Percentiles rank a stretch among this genome's conserved stretches.
Evolutionary conservation across 92 coral and sea anemone genomes (phyloP).

Genomic region (Parazoanthus darwini): DNA sequence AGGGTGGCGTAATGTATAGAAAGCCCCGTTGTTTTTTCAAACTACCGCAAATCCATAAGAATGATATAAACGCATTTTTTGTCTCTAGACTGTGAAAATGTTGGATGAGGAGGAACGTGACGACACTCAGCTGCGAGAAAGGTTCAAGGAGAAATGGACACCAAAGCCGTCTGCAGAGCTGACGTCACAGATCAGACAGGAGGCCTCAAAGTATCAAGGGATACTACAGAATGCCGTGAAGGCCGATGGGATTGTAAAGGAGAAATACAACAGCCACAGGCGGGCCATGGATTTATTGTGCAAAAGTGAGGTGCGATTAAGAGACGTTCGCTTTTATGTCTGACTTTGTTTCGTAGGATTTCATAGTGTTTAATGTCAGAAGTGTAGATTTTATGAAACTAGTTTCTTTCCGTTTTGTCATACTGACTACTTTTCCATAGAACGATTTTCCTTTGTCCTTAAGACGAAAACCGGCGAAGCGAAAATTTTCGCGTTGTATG

Average conservation of each 20-base stretch:
- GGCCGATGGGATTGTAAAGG: conserved; percentile 88
- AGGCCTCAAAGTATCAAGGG: conserved; percentile 82
- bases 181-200: conserved; percentile 82
- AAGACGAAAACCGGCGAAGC: neutral
- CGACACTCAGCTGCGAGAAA: conserved; percentile 93
- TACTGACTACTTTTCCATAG: no score
- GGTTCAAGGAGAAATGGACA: conserved; percentile 86
- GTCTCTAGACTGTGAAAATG: conserved; percentile 65
- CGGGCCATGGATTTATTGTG: conserved; percentile 84
- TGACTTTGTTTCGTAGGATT: no score
- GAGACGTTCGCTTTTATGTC: no score
- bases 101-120: conserved; percentile 99
- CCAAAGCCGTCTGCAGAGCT: conserved; percentile 96
- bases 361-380: no score
- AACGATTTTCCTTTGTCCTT: neutral
- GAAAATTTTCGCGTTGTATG: no score
- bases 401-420: no score
- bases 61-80: neutral
- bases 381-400: no score
- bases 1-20: neutral
- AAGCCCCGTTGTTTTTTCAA: neutral
- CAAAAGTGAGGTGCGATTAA: conserved; percentile 79
- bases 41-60: neutral
- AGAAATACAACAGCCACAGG: conserved; percentile 88
- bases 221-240: conserved; percentile 91